A percentile compares a stretch with the other conserved stretches of the same genome.
These are phyloP conservation scores for Drosophila suzukii DNA, from an alignment of 1,140 invertebrate genomes.

Conservation along the genomic window DNA sequence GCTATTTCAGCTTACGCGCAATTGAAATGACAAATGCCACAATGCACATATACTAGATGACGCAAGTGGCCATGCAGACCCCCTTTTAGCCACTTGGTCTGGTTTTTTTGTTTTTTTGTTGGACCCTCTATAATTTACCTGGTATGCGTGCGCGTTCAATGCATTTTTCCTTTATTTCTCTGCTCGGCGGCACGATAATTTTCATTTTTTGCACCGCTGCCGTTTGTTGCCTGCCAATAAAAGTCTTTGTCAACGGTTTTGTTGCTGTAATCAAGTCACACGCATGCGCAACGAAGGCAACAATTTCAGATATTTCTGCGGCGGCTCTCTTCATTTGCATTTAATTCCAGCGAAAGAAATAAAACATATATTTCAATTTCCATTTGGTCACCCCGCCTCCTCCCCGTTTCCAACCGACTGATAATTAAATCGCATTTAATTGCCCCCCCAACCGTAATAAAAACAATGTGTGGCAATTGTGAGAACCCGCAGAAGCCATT, in stretches of 20 bases:
- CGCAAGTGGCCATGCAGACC: constrained; percentile 16
- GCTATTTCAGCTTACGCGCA: constrained; percentile 4
- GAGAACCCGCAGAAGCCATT: constrained; percentile 57
- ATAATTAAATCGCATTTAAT: constrained; percentile 69
- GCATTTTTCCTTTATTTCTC: constrained; percentile 53
- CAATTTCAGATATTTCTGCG: constrained; percentile 33
- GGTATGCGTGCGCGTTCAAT: constrained; percentile 55
- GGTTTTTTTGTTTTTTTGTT: constrained; percentile 8
- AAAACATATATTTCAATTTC: constrained; percentile 17
- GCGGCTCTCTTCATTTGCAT: constrained; percentile 62
- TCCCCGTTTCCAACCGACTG: constrained; percentile 11
- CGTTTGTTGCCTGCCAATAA: constrained; percentile 41
- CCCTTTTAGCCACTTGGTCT: constrained; percentile 8
- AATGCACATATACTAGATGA: constrained; percentile 24
- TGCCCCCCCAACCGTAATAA: constrained; percentile 46
- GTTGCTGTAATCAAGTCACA: constrained; percentile 59
- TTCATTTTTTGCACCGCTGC: constrained; percentile 41
- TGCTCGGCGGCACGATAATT: constrained; percentile 41
- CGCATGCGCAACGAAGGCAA: constrained; percentile 52
- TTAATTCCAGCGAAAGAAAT: constrained; percentile 48
- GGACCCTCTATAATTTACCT: constrained; percentile 49
- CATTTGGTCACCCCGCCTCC: background rate
- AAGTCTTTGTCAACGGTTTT: constrained; percentile 53
- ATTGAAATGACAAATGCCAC: constrained; percentile 42
- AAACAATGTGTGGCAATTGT: constrained; percentile 59